Base-by-base conservation (phyloP, 2,888 invertebrate genomes). In the Toxonevra muliebris region DNA sequence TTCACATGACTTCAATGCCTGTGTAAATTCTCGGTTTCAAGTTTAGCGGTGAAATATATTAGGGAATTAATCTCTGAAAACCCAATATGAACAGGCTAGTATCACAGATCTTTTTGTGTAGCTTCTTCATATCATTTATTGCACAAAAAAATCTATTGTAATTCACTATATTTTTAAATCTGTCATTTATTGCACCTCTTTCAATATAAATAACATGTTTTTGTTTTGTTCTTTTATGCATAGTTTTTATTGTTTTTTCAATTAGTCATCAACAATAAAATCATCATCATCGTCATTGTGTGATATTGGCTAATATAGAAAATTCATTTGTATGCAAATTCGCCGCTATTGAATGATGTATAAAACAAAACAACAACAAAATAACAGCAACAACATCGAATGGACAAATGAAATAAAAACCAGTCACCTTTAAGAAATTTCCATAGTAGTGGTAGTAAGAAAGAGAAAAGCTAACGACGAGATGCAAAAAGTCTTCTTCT, bases 301-400 rank as follows among this genome's bases (percentile, higher is more conserved):
- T 52, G 19, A 42, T 52, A 53, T 58, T 68, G 64, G 70, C 65
- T 58, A 61, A 66, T 69, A 59, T 68, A 57, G 65, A 70, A 68
- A 60, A 43, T 66, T 65, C 65, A 66, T 66, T 66, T 61, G 66
- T 55, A 66, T 66, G 66, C 61, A 66, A 66, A 66, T 66, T 65
- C 66, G 15, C 48, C 52, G 50, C 50, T 58, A 40, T 41, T 50
- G 48, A 42, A 61, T 43, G 53, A 40, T 30, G 13, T 41, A 4
- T 19, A 19, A 13, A 54, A 54, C 54, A 19, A 54, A 1, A 53
- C 53, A 53, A 15, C 15, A 53, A 53, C 17, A 53, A 17, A 17
- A 54, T 15, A 13, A 58, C 5, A 8, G 19, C 10, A 43, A 42
- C 60, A 43, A 45, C 7, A 17, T 17, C 43, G 17, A 20, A 10